Conservation (phyloP, 2,113 vertebrate genomes). For the Spheniscus mendiculus region DNA sequence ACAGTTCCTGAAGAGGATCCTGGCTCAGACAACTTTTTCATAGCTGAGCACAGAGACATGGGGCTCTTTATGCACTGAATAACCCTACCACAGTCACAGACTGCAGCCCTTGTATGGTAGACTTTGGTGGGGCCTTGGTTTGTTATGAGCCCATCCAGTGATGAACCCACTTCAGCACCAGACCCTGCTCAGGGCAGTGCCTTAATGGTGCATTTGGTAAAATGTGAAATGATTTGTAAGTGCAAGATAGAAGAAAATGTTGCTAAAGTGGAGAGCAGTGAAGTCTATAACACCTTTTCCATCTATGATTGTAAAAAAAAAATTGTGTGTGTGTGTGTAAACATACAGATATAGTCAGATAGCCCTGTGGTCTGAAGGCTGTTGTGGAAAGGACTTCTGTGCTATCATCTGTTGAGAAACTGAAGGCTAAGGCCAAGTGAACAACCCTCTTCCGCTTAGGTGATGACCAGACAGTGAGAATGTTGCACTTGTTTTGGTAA, state of each 20-base stretch:
- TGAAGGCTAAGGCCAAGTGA: background rate
- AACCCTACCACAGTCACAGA: accelerated
- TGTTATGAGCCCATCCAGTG: background rate
- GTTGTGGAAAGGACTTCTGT: background rate
- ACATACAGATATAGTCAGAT: background rate
- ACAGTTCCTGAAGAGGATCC: background rate
- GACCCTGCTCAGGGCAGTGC: background rate
- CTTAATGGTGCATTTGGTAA: background rate
- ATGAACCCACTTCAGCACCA: background rate
- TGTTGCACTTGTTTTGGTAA: background rate
- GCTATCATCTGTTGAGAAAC: background rate
- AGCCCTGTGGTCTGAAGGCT: background rate
- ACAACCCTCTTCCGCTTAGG: background rate
- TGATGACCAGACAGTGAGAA: background rate
- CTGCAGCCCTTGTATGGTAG: background rate
- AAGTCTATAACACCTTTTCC: background rate
- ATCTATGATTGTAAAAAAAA: background rate
- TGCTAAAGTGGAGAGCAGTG: background rate
- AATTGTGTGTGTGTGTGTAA: background rate
- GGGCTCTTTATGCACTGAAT: background rate
- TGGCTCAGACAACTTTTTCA: background rate
- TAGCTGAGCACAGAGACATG: background rate
- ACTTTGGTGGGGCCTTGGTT: background rate
- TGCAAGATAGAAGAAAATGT: background rate
- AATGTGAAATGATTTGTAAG: background rate